Base-by-base conservation (phyloP, 1,140 invertebrate genomes). In the Drosophila hydei region DNA sequence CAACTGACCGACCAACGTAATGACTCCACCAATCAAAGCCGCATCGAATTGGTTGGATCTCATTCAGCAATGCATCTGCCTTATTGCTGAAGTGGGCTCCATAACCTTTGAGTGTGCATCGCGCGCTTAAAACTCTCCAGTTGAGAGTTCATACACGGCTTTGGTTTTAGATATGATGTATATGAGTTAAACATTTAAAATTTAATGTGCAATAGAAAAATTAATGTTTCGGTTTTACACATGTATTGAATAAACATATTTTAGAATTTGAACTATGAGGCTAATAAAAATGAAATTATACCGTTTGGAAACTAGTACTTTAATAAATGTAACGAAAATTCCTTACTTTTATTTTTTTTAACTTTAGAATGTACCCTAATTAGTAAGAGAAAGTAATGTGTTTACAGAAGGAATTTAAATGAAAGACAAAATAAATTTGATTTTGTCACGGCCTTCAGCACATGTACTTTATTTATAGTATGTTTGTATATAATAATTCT, bases 401-500 rank as follows among this genome's bases (percentile, higher is more conserved):
- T 14, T 40, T 40, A 0, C 4, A 40, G n/a, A 12, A 5, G 0
- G 12, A 45, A 3, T 47, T 4, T 18, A 21, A n/a, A 18, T 9
- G 50, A n/a, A 6, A 21, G 0, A 42, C 1, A 4, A 43, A 25
- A 14, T 21, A 43, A 25, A 14, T 21, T 75, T 74, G 61, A 74
- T 77, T 84, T 84, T 63, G 54, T 69, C 68, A 84, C 63, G 81
- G 27, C 60, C 40, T 45, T 19, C 0, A 11, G 42, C 27, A 38
- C 79, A 85, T 76, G 79, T 48, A 14, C 63, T 84, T 85, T 85
- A 79, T 84, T 85, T 12, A 63, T 69, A 72, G 52, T 58, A 71
- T 84, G 78, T 75, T 65, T 63, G 45, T 79, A 69, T 72, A 76
- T 69, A 63, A 23, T 84, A 75, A 55, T 30, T 33, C 45, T 70